These are phyloP conservation scores for Cepaea nemoralis DNA, from an alignment of 1,140 invertebrate genomes.

Conservation along the genomic window DNA sequence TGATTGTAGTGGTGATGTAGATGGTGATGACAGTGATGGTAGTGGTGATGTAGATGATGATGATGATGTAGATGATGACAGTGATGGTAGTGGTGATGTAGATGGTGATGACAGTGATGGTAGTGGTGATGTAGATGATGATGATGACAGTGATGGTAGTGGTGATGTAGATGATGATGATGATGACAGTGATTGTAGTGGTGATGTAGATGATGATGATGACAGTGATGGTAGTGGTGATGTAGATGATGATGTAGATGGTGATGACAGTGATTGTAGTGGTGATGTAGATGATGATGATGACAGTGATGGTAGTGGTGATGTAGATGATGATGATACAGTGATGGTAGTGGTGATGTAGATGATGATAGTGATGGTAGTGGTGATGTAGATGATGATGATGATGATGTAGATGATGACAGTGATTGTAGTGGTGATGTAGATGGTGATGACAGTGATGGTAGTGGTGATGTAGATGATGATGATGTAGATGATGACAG, in stretches of 20 bases:
- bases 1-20: too few relatives aligned
- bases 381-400: conserved; percentile 52
- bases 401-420: conserved; percentile 10
- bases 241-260: too few relatives aligned
- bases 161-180: too few relatives aligned
- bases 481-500: conserved; percentile 42
- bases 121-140: too few relatives aligned
- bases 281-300: conserved; percentile 53
- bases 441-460: too few relatives aligned
- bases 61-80: too few relatives aligned
- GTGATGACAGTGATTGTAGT: conserved; percentile 18
- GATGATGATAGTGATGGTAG: conserved; percentile 49
- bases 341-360: conserved; percentile 73
- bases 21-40: too few relatives aligned
- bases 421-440: conserved; percentile 74
- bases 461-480: conserved; percentile 68
- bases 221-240: conserved; percentile 26
- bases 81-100: too few relatives aligned
- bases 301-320: conserved; percentile 46
- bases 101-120: too few relatives aligned
- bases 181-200: too few relatives aligned
- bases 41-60: too few relatives aligned
- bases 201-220: neutral
- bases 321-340: conserved; percentile 71
- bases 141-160: too few relatives aligned